Evolutionary conservation across 2,888 invertebrate genomes (phyloP), one percentile per base, ranked within the genome.

Genomic region (Drosophila testacea): DNA sequence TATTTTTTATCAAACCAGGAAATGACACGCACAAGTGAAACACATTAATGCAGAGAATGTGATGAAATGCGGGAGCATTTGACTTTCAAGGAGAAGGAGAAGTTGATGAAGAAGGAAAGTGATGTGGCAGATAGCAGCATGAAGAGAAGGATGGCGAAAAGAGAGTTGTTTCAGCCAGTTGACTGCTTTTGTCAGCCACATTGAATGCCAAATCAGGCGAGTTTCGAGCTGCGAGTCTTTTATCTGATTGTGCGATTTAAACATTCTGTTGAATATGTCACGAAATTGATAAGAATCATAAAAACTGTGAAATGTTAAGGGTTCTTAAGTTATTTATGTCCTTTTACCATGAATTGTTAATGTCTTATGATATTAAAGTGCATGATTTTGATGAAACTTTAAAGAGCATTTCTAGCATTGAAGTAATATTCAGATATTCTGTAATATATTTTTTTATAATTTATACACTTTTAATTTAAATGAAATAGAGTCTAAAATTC

Each of bases 21-120:
- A 84, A 83, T 76, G 83, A 73, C 83, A 83, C 79, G 79, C 79
- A 77, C 81, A 47, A 36, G 13, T 47, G 39, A 32, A 57, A 44
- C 34, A 56, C 63, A 48, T 63, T 63, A 63, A 56, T 59, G 64
- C 51, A 59, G 32, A 50, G 65, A 65, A 44, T 48, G 61, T 38
- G 73, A 63, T 73, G 59, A 47, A 64, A 73, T 73, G 62, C 5
- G 61, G 32, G 36, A 16, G 42, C 22, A 38, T 13, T 39, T 9
- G n/a, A 59, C 13, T 13, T 6, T 16, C 10, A 27, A 36, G 50
- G 13, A 39, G 54, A 11, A 54, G 28, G 11, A 28, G 32, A 16
- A 54, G 28, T 22, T 11, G 32, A 22, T 36, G 50, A 27, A 38
- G 27, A 4, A 11, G 11, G 7, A 30, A 30, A 6, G 2, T 27